Evolutionary conservation across 2,888 invertebrate species (phyloP), one percentile per base, ranked within the genome.

Genomic region (Synanthedon myopaeformis): DNA sequence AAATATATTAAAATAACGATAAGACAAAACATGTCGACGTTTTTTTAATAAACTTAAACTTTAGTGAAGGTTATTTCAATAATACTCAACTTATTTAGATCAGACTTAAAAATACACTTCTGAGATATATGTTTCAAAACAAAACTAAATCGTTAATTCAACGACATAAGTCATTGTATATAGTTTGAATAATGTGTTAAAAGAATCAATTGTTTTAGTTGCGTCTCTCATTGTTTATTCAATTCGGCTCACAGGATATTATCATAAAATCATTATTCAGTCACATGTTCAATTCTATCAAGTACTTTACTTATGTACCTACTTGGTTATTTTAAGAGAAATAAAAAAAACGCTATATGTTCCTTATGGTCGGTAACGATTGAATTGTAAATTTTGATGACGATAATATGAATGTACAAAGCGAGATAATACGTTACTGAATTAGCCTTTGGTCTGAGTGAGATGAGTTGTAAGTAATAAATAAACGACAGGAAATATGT

Each of bases 201-300:
- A 45, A 45, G 45, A 45, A 45, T 59, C 62, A 64, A 69, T 70
- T 73, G 74, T 76, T 70, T 67, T 70, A 68, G 68, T 67, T 69
- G 65, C 61, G 65, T 62, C 61, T 56, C 63, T 68, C 62, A 63
- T 74, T 74, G 67, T 72, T 75, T 75, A 79, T 79, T 76, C 73
- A 70, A 72, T 74, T 72, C 68, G 69, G 69, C 69, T 76, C 66
- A 70, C 73, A 63, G 70, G 68, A 62, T 62, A 76, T 79, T 79
- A 76, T 66, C 77, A 79, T 77, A 74, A 64, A 65, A 75, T 76
- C 74, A 74, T 72, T 74, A 78, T 78, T 74, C 77, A 72, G 72
- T 68, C 73, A 70, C 74, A 76, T 77, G 74, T 66, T 63, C 65
- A 62, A 69, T 71, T 70, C 35, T 35, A 45, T 45, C 45, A 45